Evolutionary conservation across 2,797 vertebrate species (phyloP).

Genomic region (Rhinella marina): DNA sequence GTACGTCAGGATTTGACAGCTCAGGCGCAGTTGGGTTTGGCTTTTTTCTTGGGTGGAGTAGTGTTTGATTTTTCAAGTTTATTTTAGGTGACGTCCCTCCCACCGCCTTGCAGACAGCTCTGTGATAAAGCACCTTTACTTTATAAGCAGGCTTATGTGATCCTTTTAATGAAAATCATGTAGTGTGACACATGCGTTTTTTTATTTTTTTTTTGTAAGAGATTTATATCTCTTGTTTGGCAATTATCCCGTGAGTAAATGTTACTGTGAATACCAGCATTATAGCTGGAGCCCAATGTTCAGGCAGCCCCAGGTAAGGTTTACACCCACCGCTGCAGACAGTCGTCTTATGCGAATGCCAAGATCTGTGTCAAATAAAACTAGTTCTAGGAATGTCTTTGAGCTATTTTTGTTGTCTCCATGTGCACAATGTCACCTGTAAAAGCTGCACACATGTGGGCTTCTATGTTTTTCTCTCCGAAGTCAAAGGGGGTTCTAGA

Average conservation of each 20-base stretch:
- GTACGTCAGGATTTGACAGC: not conserved
- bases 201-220: not conserved
- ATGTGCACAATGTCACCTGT: not conserved
- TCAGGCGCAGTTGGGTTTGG: constrained; percentile 13
- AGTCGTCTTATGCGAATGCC: not conserved
- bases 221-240: not conserved
- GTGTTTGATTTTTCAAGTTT: constrained; percentile 35
- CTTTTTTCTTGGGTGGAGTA: constrained; percentile 30
- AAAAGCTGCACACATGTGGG: not conserved
- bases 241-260: not conserved
- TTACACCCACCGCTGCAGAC: too few relatives aligned
- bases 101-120: not conserved
- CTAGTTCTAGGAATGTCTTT: not conserved
- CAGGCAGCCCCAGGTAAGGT: not conserved
- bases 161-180: not conserved
- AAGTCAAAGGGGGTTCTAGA: too few relatives aligned
- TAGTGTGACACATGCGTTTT: not conserved
- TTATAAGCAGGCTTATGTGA: not conserved
- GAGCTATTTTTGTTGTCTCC: not conserved
- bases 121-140: not conserved
- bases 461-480: not conserved
- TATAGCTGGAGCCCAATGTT: not conserved
- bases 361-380: not conserved
- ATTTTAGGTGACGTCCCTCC: constrained; percentile 43
- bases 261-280: too few relatives aligned